These are phyloP conservation scores for Aphyosemion australe DNA, from an alignment of 2,113 vertebrate species.

Conservation along the genomic window DNA sequence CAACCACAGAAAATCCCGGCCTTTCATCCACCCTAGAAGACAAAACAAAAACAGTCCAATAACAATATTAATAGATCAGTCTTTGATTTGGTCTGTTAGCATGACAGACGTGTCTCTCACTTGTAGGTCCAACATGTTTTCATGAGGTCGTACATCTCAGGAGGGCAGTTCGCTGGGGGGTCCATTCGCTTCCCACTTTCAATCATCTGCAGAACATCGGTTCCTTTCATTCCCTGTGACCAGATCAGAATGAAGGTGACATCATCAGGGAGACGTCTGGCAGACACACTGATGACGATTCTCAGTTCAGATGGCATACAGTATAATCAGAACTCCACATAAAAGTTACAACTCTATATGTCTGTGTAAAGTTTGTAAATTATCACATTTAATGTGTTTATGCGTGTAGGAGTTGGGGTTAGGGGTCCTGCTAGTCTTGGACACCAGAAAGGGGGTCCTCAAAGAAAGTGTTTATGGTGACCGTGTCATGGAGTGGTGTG, in stretches of 20 bases:
- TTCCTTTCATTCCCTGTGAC: conserved; percentile 93
- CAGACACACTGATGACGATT: too few species aligned
- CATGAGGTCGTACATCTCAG: conserved; percentile 91
- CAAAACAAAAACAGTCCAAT: neutral
- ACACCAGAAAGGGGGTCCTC: too few species aligned
- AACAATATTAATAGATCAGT: neutral
- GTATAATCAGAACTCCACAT: too few species aligned
- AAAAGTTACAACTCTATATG: too few species aligned
- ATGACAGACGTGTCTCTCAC: conserved; percentile 75
- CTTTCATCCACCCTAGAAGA: conserved; percentile 83
- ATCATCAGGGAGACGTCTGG: too few species aligned
- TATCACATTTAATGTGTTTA: too few species aligned
- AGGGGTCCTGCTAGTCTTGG: too few species aligned
- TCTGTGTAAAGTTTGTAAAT: too few species aligned
- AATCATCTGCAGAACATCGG: conserved; percentile 91
- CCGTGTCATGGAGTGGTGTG: neutral
- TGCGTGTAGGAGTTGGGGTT: too few species aligned
- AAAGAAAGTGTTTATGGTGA: too few species aligned
- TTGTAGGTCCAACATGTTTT: conserved; percentile 92
- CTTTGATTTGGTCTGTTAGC: too few species aligned
- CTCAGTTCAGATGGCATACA: too few species aligned
- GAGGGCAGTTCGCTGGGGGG: conserved; percentile 82
- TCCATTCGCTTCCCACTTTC: conserved; percentile 90
- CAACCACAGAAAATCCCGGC: conserved; percentile 84
- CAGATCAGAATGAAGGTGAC: neutral